Evolutionary conservation across 2,888 invertebrate species (phyloP), one percentile per base, ranked within the genome.

Genomic region (Ditula angustiorana): DNA sequence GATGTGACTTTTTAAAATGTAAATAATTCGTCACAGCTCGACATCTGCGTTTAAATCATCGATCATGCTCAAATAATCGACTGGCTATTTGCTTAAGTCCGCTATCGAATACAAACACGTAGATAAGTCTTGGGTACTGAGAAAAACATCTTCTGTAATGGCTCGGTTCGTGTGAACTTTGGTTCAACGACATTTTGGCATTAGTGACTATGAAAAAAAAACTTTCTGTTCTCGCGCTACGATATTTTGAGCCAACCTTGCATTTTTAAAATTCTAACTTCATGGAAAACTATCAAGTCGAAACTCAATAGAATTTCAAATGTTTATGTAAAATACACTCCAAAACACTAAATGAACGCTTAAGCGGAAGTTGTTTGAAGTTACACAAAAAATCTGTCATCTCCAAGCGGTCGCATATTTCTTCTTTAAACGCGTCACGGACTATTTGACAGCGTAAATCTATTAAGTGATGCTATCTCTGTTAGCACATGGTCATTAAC

Each of bases 1-100:
- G 64, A 64, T 64, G 53, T 64, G 64, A 64, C 53, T 53, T 64
- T 64, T 59, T 33, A 41, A 37, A 64, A 64, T 53, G 64, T 64
- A 64, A 64, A 64, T 59, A 64, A 64, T 64, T 59, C 58, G 64
- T 59, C 59, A 64, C 46, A 3, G 37, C 46, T n/a, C 57, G 63
- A 50, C 62, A 63, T 63, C 57, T 52, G 63, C 50, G 57, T 41
- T 57, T 59, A n/a, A n/a, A 59, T 64, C 64, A 59, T 64, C 64
- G 47, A 59, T 64, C 64, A 59, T 47, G 44, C 49, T 56, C 24
- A 56, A 41, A 37, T 55, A 55, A 56, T 35, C 53, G 41, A 26
- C 10, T 2, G 16, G 11, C 26, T 52, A 33, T 64, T 47, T 62
- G 50, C 16, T 33, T 10, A 28, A 56, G 44, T 35, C 64, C 3